Evolutionary conservation across 2,797 vertebrate species (phyloP).

Genomic region (Parotocinclus haroldoi): DNA sequence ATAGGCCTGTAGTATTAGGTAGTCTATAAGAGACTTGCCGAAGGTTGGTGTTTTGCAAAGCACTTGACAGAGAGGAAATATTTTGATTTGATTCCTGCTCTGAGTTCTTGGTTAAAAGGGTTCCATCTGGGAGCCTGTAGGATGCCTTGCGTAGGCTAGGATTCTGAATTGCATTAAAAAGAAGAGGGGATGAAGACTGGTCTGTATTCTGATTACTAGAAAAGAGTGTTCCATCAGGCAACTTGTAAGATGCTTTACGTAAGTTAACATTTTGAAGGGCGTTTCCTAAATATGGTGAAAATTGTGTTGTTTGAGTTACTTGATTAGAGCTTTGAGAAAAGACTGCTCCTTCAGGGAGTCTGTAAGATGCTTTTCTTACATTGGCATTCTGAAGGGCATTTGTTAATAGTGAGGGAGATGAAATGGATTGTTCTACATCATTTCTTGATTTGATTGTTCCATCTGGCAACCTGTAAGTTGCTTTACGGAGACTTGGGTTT

Average conservation of each 20-base stretch:
- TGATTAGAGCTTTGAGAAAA: conserved; percentile 57
- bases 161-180: conserved; percentile 65
- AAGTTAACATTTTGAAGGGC: conserved; percentile 53
- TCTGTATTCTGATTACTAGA: conserved; percentile 35
- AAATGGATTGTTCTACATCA: conserved; percentile 51
- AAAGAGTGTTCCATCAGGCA: conserved; percentile 64
- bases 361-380: conserved; percentile 62
- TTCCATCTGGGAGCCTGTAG: conserved; percentile 67
- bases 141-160: conserved; percentile 61
- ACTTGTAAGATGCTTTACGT: conserved; percentile 62
- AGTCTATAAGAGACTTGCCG: conserved; percentile 63
- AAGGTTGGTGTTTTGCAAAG: conserved; percentile 63
- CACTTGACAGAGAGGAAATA: conserved; percentile 64
- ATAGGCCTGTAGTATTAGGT: conserved; percentile 42
- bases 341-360: conserved; percentile 62
- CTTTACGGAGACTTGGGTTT: conserved; percentile 63
- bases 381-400: conserved; percentile 63
- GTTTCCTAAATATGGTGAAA: conserved; percentile 45
- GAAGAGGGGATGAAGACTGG: conserved; percentile 46
- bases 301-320: conserved; percentile 38
- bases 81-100: conserved; percentile 45
- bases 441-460: conserved; percentile 62
- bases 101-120: conserved; percentile 61
- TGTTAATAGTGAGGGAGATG: conserved; percentile 59
- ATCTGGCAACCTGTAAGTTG: conserved; percentile 69